phyloP scores from a whole-genome alignment of 2,113 vertebrate species.

The Eptatretus burgeri region DNA sequence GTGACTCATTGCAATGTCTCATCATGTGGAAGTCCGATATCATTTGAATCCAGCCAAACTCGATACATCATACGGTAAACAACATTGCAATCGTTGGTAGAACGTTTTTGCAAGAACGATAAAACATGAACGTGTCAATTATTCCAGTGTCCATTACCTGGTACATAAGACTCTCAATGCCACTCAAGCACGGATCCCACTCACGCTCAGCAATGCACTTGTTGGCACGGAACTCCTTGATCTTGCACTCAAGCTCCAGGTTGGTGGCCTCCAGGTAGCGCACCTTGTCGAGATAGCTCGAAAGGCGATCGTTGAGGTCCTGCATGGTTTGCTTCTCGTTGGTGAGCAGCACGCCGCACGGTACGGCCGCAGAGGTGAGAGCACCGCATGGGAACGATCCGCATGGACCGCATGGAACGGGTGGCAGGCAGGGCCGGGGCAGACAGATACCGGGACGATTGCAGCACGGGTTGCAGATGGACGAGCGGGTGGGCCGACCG shows the following conservation, averaged over 20 bases:
- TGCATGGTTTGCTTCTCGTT: constrained; percentile 13
- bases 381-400: not conserved
- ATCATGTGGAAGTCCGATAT: not conserved
- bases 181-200: constrained; percentile 15
- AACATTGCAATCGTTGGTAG: too few relatives aligned
- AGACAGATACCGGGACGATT: not conserved
- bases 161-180: constrained; percentile 14
- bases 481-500: not conserved
- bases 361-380: not conserved
- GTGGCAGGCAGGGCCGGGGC: not conserved
- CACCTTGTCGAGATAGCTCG: constrained; percentile 21
- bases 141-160: constrained; percentile 8
- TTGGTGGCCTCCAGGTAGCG: constrained; percentile 20
- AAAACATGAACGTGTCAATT: not conserved
- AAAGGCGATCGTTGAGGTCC: constrained; percentile 18
- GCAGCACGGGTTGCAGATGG: not conserved
- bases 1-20: too few relatives aligned
- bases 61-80: not conserved
- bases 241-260: constrained; percentile 17
- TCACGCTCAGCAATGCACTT: constrained; percentile 5
- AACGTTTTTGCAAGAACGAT: not conserved
- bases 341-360: not conserved
- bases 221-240: constrained; percentile 13
- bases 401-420: not conserved
- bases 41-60: too few relatives aligned